phyloP scores from a whole-genome alignment of 2,888 invertebrate species.

The Brachylomia viminalis region DNA sequence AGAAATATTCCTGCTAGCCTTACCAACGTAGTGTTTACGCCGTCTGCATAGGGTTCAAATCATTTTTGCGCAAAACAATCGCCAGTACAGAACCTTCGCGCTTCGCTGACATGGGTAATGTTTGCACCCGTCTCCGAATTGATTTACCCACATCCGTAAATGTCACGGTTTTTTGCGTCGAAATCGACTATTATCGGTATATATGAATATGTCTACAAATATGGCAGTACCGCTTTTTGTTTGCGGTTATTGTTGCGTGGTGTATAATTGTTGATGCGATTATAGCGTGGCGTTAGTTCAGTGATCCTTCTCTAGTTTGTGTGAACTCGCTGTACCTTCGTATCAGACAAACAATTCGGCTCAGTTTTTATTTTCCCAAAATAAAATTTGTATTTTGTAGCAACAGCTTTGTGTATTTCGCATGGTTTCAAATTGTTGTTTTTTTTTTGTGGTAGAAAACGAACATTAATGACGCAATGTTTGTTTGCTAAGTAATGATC shows the following conservation, averaged over 20 bases:
- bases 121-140: conserved; percentile 82
- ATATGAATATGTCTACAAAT: conserved; percentile 71
- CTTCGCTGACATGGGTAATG: conserved; percentile 84
- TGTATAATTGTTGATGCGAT: conserved; percentile 47
- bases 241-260: conserved; percentile 41
- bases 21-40: conserved; percentile 78
- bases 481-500: too few species aligned
- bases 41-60: conserved; percentile 82
- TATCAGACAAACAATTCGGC: background rate
- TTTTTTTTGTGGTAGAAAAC: background rate
- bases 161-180: conserved; percentile 82
- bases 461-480: too few species aligned
- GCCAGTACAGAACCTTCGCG: conserved; percentile 70
- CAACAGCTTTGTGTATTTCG: background rate
- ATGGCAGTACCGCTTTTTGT: conserved; percentile 44
- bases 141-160: conserved; percentile 88
- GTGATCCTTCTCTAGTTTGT: conserved; percentile 33
- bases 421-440: background rate
- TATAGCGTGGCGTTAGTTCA: conserved; percentile 20
- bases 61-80: conserved; percentile 83
- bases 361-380: background rate
- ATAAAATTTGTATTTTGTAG: background rate
- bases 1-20: conserved; percentile 75
- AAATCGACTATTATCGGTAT: conserved; percentile 75
- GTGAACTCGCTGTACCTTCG: background rate